A percentile compares a stretch with the other conserved stretches of the same genome.
Evolutionary conservation across 2,113 vertebrate genomes (phyloP).

Genomic region (Prunella himalayana): DNA sequence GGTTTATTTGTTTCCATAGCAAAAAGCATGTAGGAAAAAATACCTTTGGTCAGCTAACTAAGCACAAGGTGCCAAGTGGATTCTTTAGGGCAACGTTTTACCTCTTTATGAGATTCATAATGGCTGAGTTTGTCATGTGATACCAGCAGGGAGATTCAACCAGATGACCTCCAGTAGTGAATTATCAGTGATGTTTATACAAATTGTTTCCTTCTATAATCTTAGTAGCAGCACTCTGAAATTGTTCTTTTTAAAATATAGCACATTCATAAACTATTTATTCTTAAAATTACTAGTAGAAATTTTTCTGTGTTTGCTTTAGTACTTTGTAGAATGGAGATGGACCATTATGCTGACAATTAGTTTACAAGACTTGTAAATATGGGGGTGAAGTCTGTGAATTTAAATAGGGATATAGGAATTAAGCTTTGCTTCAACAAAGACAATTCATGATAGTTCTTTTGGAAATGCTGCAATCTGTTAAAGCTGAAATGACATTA

Average conservation of each 20-base stretch:
- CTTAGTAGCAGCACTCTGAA: background rate
- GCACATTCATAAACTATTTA: background rate
- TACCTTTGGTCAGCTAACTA: background rate
- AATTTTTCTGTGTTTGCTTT: background rate
- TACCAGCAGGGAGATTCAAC: background rate
- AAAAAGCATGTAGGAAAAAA: background rate
- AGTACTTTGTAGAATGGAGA: background rate
- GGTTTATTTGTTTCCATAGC: background rate
- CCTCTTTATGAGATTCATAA: background rate
- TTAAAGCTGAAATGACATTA: conserved; percentile 22
- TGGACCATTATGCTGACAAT: background rate
- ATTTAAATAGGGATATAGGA: background rate
- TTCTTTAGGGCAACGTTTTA: background rate
- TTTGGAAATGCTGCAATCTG: background rate
- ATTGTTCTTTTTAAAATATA: background rate
- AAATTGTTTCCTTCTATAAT: background rate
- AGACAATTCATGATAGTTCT: background rate
- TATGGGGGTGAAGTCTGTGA: background rate
- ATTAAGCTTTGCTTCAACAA: conserved; percentile 6
- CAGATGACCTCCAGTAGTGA: background rate
- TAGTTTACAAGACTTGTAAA: background rate
- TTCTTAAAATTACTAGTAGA: background rate
- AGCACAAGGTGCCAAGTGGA: background rate
- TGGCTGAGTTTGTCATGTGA: background rate
- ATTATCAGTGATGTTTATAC: background rate